These are phyloP conservation scores for Tuta absoluta DNA, from an alignment of 2,888 invertebrate genomes.

Conservation along the genomic window DNA sequence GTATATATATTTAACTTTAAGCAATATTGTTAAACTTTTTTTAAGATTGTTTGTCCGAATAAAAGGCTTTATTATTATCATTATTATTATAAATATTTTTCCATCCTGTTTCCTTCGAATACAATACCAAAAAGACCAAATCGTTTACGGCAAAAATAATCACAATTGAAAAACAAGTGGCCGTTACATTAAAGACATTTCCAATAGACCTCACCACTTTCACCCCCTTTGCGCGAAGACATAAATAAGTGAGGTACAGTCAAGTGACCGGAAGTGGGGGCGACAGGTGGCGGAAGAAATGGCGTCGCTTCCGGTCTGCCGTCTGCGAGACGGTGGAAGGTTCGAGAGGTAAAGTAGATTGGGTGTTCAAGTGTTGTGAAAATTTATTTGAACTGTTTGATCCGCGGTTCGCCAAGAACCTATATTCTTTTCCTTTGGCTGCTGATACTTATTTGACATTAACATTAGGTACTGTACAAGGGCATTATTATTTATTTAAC, in stretches of 20 bases:
- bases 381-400: neutral
- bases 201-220: conserved; percentile 17
- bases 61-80: too few species aligned
- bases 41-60: too few species aligned
- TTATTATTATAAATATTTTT: too few species aligned
- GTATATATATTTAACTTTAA: too few species aligned
- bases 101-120: too few species aligned
- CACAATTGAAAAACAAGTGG: neutral
- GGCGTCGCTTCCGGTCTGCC: conserved; percentile 23
- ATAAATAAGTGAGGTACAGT: conserved; percentile 14
- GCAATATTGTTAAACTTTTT: too few species aligned
- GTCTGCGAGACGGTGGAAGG: conserved; percentile 40
- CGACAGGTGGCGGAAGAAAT: conserved; percentile 23
- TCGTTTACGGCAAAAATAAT: neutral
- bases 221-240: conserved; percentile 15
- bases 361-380: neutral
- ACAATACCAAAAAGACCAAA: too few species aligned
- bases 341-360: conserved; percentile 31
- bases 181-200: conserved; percentile 3
- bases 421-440: too few species aligned
- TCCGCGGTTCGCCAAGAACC: too few species aligned
- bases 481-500: too few species aligned
- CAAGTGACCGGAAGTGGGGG: conserved; percentile 22
- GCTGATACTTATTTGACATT: too few species aligned
- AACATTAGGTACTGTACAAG: too few species aligned